These are phyloP conservation scores for Nomia melanderi DNA, from an alignment of 1,140 invertebrate genomes.

Conservation along the genomic window DNA sequence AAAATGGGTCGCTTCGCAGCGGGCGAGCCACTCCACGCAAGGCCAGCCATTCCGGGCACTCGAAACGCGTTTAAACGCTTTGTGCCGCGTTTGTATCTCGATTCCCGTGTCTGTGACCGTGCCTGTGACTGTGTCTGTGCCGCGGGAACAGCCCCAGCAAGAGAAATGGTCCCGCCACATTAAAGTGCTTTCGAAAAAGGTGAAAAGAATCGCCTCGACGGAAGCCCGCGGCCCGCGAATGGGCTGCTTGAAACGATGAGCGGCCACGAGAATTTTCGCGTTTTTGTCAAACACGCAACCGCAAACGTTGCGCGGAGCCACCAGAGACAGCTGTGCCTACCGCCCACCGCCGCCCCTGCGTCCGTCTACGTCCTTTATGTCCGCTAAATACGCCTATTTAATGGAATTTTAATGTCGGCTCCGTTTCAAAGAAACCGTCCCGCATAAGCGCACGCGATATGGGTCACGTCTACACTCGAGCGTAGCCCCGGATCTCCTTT, in stretches of 20 bases:
- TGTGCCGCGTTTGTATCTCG: slow-evolving; percentile 40
- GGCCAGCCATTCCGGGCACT: slow-evolving; percentile 14
- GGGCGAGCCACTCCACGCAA: slow-evolving; percentile 18
- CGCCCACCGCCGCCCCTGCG: background rate
- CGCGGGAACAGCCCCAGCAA: slow-evolving; percentile 25
- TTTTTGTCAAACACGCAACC: slow-evolving; percentile 29
- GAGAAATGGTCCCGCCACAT: slow-evolving; percentile 26
- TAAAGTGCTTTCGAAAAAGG: slow-evolving; percentile 45
- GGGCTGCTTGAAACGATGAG: slow-evolving; percentile 46
- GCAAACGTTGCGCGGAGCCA: background rate
- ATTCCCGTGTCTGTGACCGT: background rate
- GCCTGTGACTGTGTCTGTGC: background rate
- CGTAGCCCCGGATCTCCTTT: background rate
- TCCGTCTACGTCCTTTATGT: slow-evolving; percentile 39
- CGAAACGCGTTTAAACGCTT: slow-evolving; percentile 39
- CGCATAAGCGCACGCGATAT: slow-evolving; percentile 14
- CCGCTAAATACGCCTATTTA: slow-evolving; percentile 58
- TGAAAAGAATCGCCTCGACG: slow-evolving; percentile 29
- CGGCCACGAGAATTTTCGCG: slow-evolving; percentile 37
- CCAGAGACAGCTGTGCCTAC: background rate
- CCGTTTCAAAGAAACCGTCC: slow-evolving; percentile 51
- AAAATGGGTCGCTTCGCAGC: slow-evolving; percentile 44
- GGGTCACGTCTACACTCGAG: background rate
- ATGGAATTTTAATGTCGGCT: slow-evolving; percentile 62
- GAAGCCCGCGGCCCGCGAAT: slow-evolving; percentile 10